phyloP scores from a whole-genome alignment of 2,888 invertebrate species.

The Cerastoderma edule region DNA sequence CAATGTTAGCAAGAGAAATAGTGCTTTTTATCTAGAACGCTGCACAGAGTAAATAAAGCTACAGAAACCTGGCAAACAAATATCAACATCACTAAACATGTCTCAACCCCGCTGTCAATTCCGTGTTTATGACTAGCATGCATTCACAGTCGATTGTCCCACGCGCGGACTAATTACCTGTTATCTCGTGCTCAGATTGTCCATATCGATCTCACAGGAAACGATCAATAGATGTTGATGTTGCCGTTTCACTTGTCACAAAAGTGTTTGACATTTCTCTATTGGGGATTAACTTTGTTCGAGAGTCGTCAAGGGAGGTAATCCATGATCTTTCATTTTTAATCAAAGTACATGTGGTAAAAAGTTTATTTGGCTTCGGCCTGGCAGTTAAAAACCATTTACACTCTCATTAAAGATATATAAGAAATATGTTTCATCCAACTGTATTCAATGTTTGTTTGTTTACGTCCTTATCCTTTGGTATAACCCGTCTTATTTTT shows the following conservation, averaged over 20 bases:
- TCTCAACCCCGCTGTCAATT: slow-evolving; percentile 5
- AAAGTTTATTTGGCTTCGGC: too few species aligned
- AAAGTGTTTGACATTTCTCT: slow-evolving; percentile 21
- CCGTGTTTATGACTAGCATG: background rate
- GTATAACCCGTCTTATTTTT: too few species aligned
- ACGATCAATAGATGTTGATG: slow-evolving; percentile 20
- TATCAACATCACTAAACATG: slow-evolving; percentile 19
- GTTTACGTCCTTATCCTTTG: too few species aligned
- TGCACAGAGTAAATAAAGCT: too few species aligned
- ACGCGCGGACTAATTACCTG: background rate
- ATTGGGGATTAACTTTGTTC: slow-evolving; percentile 12
- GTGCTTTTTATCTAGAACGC: too few species aligned
- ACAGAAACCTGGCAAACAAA: slow-evolving; percentile 11
- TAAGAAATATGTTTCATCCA: too few species aligned
- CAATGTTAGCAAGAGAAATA: too few species aligned
- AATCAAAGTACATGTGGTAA: too few species aligned
- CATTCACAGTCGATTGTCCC: background rate
- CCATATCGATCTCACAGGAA: slow-evolving; percentile 10
- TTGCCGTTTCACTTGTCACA: slow-evolving; percentile 15
- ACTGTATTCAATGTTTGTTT: too few species aligned
- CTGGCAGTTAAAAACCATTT: too few species aligned
- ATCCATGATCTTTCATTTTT: background rate
- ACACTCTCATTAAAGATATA: too few species aligned
- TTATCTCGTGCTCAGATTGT: slow-evolving; percentile 16
- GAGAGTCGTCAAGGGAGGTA: slow-evolving; percentile 10